phyloP scores from a whole-genome alignment of 2,113 vertebrate species.

The Petrocephalus microphthalmus region DNA sequence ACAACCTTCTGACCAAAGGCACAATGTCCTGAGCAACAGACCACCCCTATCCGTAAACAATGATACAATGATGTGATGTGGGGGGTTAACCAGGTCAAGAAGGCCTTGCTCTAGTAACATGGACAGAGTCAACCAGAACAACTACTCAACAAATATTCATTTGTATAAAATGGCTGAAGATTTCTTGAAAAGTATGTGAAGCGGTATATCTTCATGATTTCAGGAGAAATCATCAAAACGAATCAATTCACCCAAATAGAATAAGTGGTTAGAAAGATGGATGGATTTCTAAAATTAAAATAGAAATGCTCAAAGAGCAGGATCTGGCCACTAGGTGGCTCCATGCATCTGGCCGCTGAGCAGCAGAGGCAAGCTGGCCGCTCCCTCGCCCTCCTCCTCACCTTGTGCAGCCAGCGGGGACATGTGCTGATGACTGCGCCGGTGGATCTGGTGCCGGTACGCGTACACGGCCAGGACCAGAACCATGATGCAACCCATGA shows the following conservation, averaged over 20 bases:
- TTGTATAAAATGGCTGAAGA: neutral
- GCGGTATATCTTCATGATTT: neutral
- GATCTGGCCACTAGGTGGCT: neutral
- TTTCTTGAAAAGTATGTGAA: neutral
- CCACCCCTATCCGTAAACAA: neutral
- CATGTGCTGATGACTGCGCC: slow-evolving; percentile 96
- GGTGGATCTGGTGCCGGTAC: slow-evolving; percentile 94
- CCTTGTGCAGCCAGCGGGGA: slow-evolving; percentile 94
- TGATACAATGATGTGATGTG: neutral
- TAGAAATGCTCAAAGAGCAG: neutral
- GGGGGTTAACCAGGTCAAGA: neutral
- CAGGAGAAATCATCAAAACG: neutral
- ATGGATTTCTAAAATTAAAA: neutral
- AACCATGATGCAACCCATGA: slow-evolving; percentile 98
- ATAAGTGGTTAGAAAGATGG: neutral
- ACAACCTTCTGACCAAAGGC: neutral
- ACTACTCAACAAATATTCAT: no score
- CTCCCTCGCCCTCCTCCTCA: slow-evolving; percentile 40
- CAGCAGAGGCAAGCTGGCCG: no score
- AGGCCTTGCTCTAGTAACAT: neutral
- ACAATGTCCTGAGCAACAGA: neutral
- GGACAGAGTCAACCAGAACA: no score
- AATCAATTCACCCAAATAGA: neutral
- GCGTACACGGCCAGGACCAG: slow-evolving; percentile 91
- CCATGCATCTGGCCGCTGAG: neutral